Evolutionary conservation across 2,888 invertebrate species (phyloP), one percentile per base, ranked within the genome.

Genomic region (Eupithecia tripunctaria): DNA sequence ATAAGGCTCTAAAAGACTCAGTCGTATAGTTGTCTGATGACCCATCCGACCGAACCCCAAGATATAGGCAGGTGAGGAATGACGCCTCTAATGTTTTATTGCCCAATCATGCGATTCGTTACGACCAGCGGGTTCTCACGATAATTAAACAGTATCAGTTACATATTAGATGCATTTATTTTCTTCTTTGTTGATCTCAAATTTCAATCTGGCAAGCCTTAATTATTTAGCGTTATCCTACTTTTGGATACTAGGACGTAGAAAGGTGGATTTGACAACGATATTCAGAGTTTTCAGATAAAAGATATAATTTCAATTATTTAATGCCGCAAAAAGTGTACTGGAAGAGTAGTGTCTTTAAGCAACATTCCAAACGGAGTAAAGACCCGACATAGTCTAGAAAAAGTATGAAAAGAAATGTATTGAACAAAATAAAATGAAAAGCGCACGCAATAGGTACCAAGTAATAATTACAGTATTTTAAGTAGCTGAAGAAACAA

Each of bases 81-180:
- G 79, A 80, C 74, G 78, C 74, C 74, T 71, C 74, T 72, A 74
- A 76, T 70, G 71, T 78, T 80, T 78, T 76, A 79, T 73, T 76
- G 71, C 67, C 71, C 77, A 76, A 78, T 80, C 78, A 77, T 73
- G 79, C 80, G 72, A 76, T 78, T 76, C 73, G 79, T 81, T 78
- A 77, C 80, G 76, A 79, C 69, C 74, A 27, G 65, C 38, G 32
- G 41, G 73, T 82, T 85, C 86, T 81, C 85, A 85, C 84, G 85
- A 82, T 82, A 84, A 86, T 86, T 85, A 84, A 79, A 80, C 79
- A 73, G 51, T 65, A 67, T 47, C 21, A 63, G 60, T 60, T 60
- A 60, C 27, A 56, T 60, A 60, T 29, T 60, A 29, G 18, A 60
- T 18, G 18, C 29, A 7, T 60, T 27, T 60, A 59, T 60, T 60